phyloP scores from a whole-genome alignment of 2,888 invertebrate genomes.

The Tineola bisselliella region DNA sequence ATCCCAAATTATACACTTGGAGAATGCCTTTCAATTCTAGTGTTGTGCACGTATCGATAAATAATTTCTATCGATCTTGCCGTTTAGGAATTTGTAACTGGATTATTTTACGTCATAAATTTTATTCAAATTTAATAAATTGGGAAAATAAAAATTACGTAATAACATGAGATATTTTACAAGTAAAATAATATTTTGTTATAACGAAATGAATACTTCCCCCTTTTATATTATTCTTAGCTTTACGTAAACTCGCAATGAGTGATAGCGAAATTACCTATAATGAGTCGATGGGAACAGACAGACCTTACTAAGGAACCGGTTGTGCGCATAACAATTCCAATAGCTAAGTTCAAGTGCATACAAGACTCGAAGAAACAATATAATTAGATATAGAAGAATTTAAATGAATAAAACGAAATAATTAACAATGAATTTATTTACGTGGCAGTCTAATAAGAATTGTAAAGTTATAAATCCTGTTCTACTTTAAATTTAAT shows the following conservation, averaged over 20 bases:
- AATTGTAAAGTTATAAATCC: no score
- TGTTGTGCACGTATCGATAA: not conserved
- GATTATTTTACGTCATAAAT: no score
- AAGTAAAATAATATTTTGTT: no score
- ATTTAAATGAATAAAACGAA: no score
- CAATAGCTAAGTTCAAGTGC: not conserved
- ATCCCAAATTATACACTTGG: constrained; percentile 8
- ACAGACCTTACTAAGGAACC: not conserved
- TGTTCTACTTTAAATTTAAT: no score
- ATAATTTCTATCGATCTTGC: not conserved
- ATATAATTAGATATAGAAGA: not conserved
- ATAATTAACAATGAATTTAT: no score
- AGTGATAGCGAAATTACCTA: constrained; percentile 4
- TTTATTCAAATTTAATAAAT: no score
- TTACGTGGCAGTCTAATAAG: no score
- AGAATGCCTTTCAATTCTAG: not conserved
- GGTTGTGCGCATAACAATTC: not conserved
- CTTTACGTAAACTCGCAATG: constrained; percentile 3
- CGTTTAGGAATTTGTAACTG: no score
- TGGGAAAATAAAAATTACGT: no score
- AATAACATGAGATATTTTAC: no score
- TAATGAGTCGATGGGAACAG: not conserved
- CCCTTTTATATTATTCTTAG: not conserved
- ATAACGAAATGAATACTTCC: no score
- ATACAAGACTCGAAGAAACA: not conserved